These are phyloP conservation scores for Oreochromis spilurus DNA, from an alignment of 2,113 vertebrate genomes.

Conservation along the genomic window DNA sequence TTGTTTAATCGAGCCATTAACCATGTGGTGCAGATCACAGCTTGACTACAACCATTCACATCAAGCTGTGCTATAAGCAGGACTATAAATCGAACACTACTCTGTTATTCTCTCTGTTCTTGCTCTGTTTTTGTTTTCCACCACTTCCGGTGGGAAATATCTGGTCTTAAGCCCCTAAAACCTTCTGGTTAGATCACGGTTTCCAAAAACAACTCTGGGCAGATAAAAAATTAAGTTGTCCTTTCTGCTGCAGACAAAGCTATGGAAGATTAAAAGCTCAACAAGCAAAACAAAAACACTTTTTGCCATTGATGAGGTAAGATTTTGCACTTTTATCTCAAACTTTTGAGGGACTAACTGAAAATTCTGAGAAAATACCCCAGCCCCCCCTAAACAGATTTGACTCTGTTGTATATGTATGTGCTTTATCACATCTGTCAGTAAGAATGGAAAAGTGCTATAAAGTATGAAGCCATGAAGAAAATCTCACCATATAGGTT, in stretches of 20 bases:
- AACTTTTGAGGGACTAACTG: not conserved
- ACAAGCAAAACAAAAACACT: not conserved
- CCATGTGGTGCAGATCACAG: too few relatives aligned
- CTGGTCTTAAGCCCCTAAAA: not conserved
- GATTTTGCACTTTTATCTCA: not conserved
- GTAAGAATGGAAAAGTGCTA: not conserved
- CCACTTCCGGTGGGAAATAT: not conserved
- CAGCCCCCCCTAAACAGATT: too few relatives aligned
- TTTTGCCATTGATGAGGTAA: not conserved
- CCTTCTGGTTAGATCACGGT: not conserved
- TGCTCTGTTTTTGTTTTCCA: not conserved
- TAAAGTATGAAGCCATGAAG: too few relatives aligned
- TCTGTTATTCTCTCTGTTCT: not conserved
- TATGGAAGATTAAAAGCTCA: not conserved
- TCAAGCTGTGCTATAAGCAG: not conserved
- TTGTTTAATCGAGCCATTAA: not conserved
- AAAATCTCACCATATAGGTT: not conserved
- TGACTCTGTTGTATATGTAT: not conserved
- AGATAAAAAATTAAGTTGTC: not conserved
- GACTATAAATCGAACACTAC: not conserved
- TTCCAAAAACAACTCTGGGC: not conserved
- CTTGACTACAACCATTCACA: not conserved
- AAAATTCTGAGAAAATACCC: not conserved
- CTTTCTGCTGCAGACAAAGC: not conserved
- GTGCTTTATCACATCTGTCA: not conserved